Evolutionary conservation across 2,888 invertebrate genomes (phyloP).

Genomic region (Tipula lateralis): DNA sequence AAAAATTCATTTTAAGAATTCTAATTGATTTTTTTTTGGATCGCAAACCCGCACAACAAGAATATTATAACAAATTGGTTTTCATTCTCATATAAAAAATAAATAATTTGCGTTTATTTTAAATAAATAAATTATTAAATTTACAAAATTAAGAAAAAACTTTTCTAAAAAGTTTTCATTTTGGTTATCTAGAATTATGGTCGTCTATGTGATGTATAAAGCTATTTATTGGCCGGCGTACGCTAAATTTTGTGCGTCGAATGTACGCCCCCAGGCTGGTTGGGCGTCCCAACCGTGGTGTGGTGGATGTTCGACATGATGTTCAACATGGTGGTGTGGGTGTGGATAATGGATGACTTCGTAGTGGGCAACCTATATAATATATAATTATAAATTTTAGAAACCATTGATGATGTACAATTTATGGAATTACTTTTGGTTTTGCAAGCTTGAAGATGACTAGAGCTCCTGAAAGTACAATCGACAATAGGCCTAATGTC

Average conservation of each 20-base stretch:
- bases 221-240: slow-evolving; percentile 43
- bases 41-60: neutral
- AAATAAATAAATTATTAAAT: slow-evolving; percentile 15
- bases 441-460: slow-evolving; percentile 82
- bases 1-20: neutral
- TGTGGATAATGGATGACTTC: slow-evolving; percentile 81
- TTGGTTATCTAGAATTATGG: neutral
- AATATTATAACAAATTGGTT: neutral
- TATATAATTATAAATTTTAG: slow-evolving; percentile 27
- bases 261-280: slow-evolving; percentile 58
- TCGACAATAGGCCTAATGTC: slow-evolving; percentile 75
- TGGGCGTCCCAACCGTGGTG: slow-evolving; percentile 51
- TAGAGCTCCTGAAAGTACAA: slow-evolving; percentile 79
- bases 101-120: neutral
- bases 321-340: slow-evolving; percentile 58
- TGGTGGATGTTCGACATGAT: slow-evolving; percentile 36
- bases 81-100: neutral
- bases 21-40: neutral
- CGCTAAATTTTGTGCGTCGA: slow-evolving; percentile 50
- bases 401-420: slow-evolving; percentile 29
- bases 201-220: neutral
- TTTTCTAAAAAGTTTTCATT: slow-evolving; percentile 1
- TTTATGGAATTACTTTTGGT: slow-evolving; percentile 57
- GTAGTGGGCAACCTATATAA: slow-evolving; percentile 64
- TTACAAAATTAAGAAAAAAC: neutral